Evolutionary conservation across 2,797 vertebrate genomes (phyloP).

Genomic region (Sebastes nivosus): DNA sequence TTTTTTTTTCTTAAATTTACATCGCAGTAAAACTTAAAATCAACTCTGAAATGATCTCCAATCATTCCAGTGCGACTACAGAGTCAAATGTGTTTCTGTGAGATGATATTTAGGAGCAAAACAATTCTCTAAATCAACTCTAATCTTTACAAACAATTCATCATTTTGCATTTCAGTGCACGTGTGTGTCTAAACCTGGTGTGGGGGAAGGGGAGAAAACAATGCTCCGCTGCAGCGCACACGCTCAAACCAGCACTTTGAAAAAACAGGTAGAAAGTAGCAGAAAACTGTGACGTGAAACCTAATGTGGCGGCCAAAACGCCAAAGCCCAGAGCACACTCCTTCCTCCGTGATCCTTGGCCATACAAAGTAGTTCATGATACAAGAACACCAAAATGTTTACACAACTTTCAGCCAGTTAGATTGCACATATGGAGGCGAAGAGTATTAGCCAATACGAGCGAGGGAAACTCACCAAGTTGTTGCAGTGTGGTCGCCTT

Average conservation of each 20-base stretch:
- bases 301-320: neutral
- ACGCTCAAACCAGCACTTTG: neutral
- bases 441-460: neutral
- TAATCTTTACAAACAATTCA: neutral
- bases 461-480: conserved; percentile 88
- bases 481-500: conserved; percentile 98
- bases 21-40: neutral
- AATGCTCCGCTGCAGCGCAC: conserved; percentile 6
- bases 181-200: neutral
- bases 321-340: neutral
- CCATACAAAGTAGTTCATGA: neutral
- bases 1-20: neutral
- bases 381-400: neutral
- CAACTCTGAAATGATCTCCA: neutral
- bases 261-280: neutral
- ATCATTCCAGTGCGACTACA: neutral
- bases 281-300: neutral
- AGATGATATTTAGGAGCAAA: neutral
- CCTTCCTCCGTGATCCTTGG: no score
- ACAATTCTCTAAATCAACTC: neutral
- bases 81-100: neutral
- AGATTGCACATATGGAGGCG: neutral
- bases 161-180: neutral
- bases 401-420: no score
- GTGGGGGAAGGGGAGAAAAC: conserved; percentile 35